Evolutionary conservation across 2,113 vertebrate genomes (phyloP).

Genomic region (Tiliqua scincoides): DNA sequence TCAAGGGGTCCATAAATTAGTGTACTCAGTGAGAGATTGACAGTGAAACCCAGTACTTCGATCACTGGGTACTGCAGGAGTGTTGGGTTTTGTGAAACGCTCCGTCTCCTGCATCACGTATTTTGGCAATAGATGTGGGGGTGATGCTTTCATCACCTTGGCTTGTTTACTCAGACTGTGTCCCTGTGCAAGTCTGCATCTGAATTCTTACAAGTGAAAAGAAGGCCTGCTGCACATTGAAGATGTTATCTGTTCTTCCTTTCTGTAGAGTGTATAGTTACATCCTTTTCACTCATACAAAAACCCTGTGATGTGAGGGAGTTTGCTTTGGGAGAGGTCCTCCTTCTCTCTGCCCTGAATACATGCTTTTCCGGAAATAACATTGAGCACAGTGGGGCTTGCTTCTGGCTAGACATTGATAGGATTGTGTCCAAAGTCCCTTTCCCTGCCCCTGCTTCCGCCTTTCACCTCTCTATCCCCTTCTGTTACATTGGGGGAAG

Average conservation of each 20-base stretch:
- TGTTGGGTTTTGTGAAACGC: neutral
- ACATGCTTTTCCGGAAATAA: too few species aligned
- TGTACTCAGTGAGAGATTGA: neutral
- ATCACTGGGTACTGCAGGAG: too few species aligned
- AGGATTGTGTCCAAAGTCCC: too few species aligned
- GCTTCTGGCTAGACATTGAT: too few species aligned
- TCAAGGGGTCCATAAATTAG: neutral
- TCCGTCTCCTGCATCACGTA: neutral
- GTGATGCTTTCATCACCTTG: neutral
- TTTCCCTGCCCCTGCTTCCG: too few species aligned
- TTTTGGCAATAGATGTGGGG: neutral
- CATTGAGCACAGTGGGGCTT: too few species aligned
- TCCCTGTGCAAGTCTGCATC: neutral
- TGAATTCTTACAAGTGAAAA: neutral
- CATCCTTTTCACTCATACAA: neutral
- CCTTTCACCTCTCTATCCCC: too few species aligned
- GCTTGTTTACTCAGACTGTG: neutral
- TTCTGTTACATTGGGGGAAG: too few species aligned
- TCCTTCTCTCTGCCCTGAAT: too few species aligned
- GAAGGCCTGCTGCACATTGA: too few species aligned
- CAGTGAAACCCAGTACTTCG: neutral
- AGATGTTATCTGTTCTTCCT: neutral
- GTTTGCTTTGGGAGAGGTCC: neutral
- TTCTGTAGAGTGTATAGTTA: neutral
- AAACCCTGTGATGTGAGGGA: too few species aligned